Percentiles rank a stretch among this genome's conserved stretches.
Evolutionary conservation across 2,113 vertebrate species (phyloP).

Genomic region (Crypturellus undulatus): DNA sequence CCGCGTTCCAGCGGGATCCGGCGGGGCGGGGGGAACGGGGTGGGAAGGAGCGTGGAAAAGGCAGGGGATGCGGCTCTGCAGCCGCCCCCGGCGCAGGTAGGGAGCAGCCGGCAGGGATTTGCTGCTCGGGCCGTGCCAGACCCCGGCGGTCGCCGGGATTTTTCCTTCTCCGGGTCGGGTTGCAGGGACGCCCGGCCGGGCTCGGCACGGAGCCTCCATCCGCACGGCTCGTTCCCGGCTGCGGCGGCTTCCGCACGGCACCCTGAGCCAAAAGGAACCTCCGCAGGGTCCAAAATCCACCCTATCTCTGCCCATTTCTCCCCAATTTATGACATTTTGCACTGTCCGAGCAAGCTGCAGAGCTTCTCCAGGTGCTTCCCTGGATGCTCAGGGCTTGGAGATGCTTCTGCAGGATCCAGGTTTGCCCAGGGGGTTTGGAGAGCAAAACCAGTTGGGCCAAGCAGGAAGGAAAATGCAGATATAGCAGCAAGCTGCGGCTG

Average conservation of each 20-base stretch:
- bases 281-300: not conserved
- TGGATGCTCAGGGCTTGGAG: not conserved
- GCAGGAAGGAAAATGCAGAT: constrained; percentile 23
- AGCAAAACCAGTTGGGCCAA: constrained; percentile 1
- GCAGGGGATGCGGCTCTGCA: constrained; percentile 28
- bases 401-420: not conserved
- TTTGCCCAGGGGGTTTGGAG: not conserved
- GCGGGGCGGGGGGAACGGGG: not conserved
- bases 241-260: not conserved
- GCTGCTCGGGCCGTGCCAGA: constrained; percentile 33
- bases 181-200: not conserved
- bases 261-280: not conserved
- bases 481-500: constrained; percentile 22
- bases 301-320: not conserved
- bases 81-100: constrained; percentile 39
- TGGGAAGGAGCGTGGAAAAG: not conserved
- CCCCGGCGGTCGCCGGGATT: not conserved
- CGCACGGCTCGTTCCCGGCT: not conserved
- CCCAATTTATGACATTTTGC: fast-evolving
- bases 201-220: not conserved
- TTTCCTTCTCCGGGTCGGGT: not conserved
- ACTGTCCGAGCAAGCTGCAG: not conserved
- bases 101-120: constrained; percentile 48
- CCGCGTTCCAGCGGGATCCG: constrained; percentile 30
- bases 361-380: not conserved